Evolutionary conservation across 2,888 invertebrate species (phyloP), one percentile per base, ranked within the genome.

Genomic region (Ophonus ardosiacus): DNA sequence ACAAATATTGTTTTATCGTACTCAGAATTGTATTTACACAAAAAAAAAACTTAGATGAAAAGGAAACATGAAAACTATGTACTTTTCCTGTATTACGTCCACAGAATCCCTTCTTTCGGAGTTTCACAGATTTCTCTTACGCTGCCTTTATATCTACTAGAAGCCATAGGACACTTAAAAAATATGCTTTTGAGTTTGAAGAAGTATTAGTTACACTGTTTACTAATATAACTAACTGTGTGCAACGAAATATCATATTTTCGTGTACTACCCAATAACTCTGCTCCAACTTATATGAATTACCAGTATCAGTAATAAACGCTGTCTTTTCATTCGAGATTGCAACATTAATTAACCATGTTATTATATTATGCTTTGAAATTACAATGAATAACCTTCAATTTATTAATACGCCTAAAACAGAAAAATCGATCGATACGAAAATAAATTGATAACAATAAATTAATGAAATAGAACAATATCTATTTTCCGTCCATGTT

Each of bases 1-100:
- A n/a, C n/a, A n/a, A n/a, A n/a, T n/a, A n/a, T 68, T 82, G 68
- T 82, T 82, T 71, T 82, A 82, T 82, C 68, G 31, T 68, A 38
- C 5, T 38, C n/a, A 31, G 65, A 81, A 68, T 24, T 81, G 81
- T 51, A 51, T 17, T 8, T 10, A 43, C 21, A 81, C 63, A 40
- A 63, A 81, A 81, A 81, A 81, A 81, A 81, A 1, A 81, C 68
- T 81, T 81, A 18, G 65, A 81, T 81, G 51, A 51, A 68, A 21
- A 18, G 24, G 40, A 21, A 68, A 81, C 81, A 81, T 63, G 18
- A 68, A 51, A 63, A 81, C 24, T 63, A 65, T 15, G 38, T 15
- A 68, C 68, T 68, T 68, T 65, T 65, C 81, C 13, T 18, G 24
- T 61, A 80, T 78, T 57, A 78, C 56, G 57, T 78, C 24, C 61